Evolutionary conservation across 1,140 invertebrate species (phyloP).

Genomic region (Drosophila melanica): DNA sequence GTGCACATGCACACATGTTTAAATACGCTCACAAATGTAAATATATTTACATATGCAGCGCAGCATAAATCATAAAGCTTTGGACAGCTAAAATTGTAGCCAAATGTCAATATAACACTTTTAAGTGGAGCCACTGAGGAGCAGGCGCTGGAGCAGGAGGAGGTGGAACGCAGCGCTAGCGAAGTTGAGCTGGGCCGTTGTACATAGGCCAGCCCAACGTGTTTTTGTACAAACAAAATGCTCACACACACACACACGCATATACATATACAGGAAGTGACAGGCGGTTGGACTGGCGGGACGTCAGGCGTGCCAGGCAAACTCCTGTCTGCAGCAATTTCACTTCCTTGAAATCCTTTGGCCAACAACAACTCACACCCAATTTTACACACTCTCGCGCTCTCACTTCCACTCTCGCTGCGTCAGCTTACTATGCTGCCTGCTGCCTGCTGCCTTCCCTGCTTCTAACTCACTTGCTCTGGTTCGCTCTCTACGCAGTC

Average conservation of each 20-base stretch:
- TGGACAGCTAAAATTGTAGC: constrained; percentile 56
- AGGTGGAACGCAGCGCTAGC: background rate
- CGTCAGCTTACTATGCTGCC: constrained; percentile 11
- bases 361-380: constrained; percentile 35
- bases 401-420: constrained; percentile 4
- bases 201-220: constrained; percentile 48
- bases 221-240: constrained; percentile 45
- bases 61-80: constrained; percentile 76
- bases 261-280: constrained; percentile 59
- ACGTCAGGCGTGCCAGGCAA: constrained; percentile 27
- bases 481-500: constrained; percentile 12
- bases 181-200: background rate
- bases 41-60: constrained; percentile 41
- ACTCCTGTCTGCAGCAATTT: constrained; percentile 79
- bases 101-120: constrained; percentile 81
- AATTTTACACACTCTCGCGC: constrained; percentile 7
- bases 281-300: constrained; percentile 28
- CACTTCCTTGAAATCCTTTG: constrained; percentile 79
- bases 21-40: background rate
- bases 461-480: background rate
- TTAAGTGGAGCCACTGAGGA: constrained; percentile 32
- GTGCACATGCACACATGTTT: constrained; percentile 11
- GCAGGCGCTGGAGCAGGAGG: background rate
- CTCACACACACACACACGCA: constrained; percentile 15
- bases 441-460: background rate